Evolutionary conservation across 2,797 vertebrate species (phyloP).

Genomic region (Enteromius mattozi): DNA sequence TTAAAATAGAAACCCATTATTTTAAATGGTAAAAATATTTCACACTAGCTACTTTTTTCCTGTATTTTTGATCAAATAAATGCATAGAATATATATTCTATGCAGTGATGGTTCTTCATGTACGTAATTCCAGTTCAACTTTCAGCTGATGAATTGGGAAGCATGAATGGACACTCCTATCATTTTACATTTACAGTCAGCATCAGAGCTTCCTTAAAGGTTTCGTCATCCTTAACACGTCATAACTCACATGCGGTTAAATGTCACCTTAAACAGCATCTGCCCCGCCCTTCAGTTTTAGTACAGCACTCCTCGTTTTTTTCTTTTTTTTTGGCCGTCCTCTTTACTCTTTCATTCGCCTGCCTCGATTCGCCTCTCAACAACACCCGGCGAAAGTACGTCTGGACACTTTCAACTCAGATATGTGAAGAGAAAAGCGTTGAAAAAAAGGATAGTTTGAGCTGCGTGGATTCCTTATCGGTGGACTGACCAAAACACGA

Average conservation of each 20-base stretch:
- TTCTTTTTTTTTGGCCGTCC: background rate
- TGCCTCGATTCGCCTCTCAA: background rate
- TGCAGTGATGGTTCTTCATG: no score
- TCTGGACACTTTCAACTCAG: background rate
- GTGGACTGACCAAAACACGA: background rate
- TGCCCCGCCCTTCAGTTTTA: slow-evolving; percentile 46
- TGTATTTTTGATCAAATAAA: no score
- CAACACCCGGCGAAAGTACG: slow-evolving; percentile 23
- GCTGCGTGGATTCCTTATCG: background rate
- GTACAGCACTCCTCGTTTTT: background rate
- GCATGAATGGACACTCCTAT: background rate
- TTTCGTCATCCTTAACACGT: slow-evolving; percentile 60
- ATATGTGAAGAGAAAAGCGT: slow-evolving; percentile 5
- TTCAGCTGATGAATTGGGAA: background rate
- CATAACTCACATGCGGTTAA: slow-evolving; percentile 57
- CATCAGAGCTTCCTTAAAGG: background rate
- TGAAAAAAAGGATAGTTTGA: background rate
- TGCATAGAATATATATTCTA: no score
- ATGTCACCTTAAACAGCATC: slow-evolving; percentile 71
- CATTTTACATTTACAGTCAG: background rate
- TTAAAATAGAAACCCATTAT: no score
- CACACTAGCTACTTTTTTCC: no score
- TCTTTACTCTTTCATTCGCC: slow-evolving; percentile 33
- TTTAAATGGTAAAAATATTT: no score
- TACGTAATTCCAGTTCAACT: background rate